Base-by-base conservation (phyloP, 2,888 invertebrate genomes). In the Agrochola lota region DNA sequence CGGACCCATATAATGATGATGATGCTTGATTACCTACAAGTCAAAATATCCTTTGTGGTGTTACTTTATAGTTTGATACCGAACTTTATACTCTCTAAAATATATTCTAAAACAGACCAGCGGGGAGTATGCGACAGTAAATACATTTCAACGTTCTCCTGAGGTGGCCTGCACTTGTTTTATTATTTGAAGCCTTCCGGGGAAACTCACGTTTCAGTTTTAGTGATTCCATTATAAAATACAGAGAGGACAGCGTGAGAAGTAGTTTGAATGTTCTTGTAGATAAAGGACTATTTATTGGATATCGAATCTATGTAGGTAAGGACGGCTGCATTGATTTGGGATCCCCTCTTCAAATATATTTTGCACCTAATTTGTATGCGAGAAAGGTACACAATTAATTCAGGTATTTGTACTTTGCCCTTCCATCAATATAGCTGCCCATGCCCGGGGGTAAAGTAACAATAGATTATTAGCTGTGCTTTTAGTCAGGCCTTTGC, bases 131-230 rank as follows among this genome's bases (percentile, higher is more conserved):
- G 71, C 7, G 74, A 60, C 74, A 71, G 59, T 80, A 81, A 78
- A 86, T 79, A 87, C 71, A 81, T 76, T 79, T 62, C 67, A 74
- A 74, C 62, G 43, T 71, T 63, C 73, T 78, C 78, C 70, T 49
- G 78, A 64, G 85, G 70, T 85, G 67, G 68, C 17, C 49, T 85
- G 43, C 76, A 71, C 69, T 81, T 77, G 75, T 80, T 87, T 82
- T 85, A 80, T 82, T 78, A 80, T 78, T 79, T 67, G 35, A 72
- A 49, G 55, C 59, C 77, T 64, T 66, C 40, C 12, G 35, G 59
- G 71, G 77, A 26, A 46, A 62, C 74, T 70, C 52, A 76, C 40
- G 68, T 79, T 77, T 52, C 40, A 4, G 62, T 82, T 71, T 73
- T 69, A 52, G 59, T 59, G 59, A 73, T 40, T 74, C 74, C 46